Conservation (phyloP, 1,140 invertebrate species). For the Chymomyza costata region DNA sequence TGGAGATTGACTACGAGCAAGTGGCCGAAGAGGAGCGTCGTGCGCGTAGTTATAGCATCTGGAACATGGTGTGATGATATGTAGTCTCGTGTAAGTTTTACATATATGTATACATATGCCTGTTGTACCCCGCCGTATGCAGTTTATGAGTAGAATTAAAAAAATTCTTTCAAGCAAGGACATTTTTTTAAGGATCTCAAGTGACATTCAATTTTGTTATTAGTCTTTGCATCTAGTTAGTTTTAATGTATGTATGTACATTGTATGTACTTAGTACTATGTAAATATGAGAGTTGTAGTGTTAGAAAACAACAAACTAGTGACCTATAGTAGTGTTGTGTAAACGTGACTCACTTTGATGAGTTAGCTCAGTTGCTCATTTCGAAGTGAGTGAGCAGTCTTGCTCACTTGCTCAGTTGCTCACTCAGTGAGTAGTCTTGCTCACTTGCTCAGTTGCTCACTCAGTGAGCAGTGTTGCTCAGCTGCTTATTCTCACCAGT, state of each 20-base stretch:
- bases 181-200: slow-evolving; percentile 70
- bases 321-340: no score
- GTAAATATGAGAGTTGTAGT: slow-evolving; percentile 30
- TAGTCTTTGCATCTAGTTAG: slow-evolving; percentile 40
- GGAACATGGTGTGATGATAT: slow-evolving; percentile 64
- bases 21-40: slow-evolving; percentile 65
- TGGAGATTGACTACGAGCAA: slow-evolving; percentile 73
- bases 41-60: slow-evolving; percentile 71
- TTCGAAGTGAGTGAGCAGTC: no score
- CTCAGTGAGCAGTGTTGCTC: no score
- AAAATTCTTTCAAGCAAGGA: slow-evolving; percentile 31
- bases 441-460: no score
- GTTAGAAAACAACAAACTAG: no score
- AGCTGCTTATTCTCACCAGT: no score
- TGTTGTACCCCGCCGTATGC: not conserved
- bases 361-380: no score
- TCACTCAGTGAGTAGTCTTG: no score
- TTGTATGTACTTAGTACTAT: slow-evolving; percentile 20
- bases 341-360: no score
- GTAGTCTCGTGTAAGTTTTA: slow-evolving; percentile 24
- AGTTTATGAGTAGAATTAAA: slow-evolving; percentile 59
- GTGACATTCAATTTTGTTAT: slow-evolving; percentile 61
- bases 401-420: no score
- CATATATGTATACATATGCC: no score
- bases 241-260: no score